Base-by-base conservation (phyloP, 2,797 vertebrate genomes). In the Syngnathus acus region DNA sequence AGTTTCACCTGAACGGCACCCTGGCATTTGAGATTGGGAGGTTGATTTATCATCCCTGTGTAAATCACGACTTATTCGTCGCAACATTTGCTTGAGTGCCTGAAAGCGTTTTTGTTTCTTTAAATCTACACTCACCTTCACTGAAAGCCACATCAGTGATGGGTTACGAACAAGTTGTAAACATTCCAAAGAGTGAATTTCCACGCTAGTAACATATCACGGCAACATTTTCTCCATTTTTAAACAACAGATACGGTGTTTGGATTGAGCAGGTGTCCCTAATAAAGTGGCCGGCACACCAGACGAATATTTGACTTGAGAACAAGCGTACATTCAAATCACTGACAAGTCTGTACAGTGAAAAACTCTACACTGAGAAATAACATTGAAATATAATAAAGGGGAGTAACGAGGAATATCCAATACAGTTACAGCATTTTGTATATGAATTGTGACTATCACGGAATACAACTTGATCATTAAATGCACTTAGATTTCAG, bases 1-100 rank as follows among this genome's bases (percentile, higher is more conserved):
- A 99, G 91, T 88, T 97, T 98, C 90, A 98, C 96, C 94, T 98
- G 96, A 84, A 99, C 95, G 81, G 96, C 95, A 87, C 94, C 95
- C 96, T 98, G 80, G 1, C 3, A 0, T 23, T 59, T 2, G 38
- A 10, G 26, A 48, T 0, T 2, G 38, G 9, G 26, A 48, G 0
- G 7, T 11, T 32, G 23, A 57, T 16, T 57, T 37, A 6, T 19
- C 50, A 51, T 21, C 50, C 9, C 9, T 21, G 50, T 1, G 50
- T 10, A 62, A 45, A 62, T 23, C n/a, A 42, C 39, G 2, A 61
- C 10, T 11, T 13, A 42, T 61, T 9, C 1, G 39, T 26, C 7
- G 39, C 59, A 26, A 62, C 5, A 38, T 16, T 51, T 21, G 50
- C 50, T 19, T 9, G 19, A 50, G 17, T 2, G 17, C 6, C 1